Conservation (phyloP, 2,888 invertebrate species). For the Drosophila maculinotata region DNA sequence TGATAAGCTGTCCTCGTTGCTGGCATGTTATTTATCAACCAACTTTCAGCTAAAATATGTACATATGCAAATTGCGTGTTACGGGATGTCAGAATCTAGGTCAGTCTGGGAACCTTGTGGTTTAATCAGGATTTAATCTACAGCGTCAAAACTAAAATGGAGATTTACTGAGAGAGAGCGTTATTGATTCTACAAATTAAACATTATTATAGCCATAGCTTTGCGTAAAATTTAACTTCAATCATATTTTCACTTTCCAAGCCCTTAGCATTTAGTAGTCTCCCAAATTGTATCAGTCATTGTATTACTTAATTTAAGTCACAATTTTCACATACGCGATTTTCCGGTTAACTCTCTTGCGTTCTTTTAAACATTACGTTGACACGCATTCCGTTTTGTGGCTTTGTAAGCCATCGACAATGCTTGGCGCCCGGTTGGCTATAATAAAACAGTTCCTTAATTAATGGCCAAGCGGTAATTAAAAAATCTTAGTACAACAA, state of each 20-base stretch:
- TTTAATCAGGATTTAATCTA: constrained; percentile 2
- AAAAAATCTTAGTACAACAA: constrained; percentile 51
- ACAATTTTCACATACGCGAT: neutral
- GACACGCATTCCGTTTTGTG: constrained; percentile 23
- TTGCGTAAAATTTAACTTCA: no score
- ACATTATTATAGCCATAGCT: no score
- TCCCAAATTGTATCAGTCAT: neutral
- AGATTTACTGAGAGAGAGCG: no score
- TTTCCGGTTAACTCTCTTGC: constrained; percentile 16
- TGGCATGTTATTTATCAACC: constrained; percentile 45
- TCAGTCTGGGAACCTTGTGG: constrained; percentile 18
- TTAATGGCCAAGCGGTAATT: constrained; percentile 54
- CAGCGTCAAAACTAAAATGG: neutral
- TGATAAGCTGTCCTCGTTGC: constrained; percentile 46
- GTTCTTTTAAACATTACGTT: constrained; percentile 12
- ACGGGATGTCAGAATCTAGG: constrained; percentile 28
- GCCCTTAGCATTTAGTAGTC: no score
- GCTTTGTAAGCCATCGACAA: constrained; percentile 4
- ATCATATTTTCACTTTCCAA: no score
- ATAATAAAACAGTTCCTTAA: constrained; percentile 34
- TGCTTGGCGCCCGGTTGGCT: constrained; percentile 18
- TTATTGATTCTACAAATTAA: no score
- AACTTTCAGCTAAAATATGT: constrained; percentile 28
- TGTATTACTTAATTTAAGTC: constrained; percentile 2
- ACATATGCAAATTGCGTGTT: constrained; percentile 55